phyloP scores from a whole-genome alignment of 1,140 invertebrate species.

The Myzus persicae region DNA sequence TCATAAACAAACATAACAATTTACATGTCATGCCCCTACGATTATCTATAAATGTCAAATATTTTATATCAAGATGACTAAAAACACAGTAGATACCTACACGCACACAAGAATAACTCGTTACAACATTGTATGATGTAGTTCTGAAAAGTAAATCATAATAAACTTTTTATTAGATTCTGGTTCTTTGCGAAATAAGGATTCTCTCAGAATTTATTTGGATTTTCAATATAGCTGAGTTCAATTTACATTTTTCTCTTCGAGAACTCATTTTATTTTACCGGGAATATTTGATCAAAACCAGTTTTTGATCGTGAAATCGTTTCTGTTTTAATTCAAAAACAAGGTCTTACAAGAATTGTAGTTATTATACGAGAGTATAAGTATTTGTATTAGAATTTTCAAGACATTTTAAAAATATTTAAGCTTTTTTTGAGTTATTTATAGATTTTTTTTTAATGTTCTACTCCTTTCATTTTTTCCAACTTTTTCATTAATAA shows the following conservation, averaged over 20 bases:
- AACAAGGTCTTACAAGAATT: background rate
- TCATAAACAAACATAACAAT: background rate
- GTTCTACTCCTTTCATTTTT: too few species aligned
- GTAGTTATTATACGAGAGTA: background rate
- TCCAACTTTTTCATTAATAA: background rate
- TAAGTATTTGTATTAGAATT: too few species aligned
- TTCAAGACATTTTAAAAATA: background rate
- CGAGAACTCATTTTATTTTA: background rate
- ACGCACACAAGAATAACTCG: background rate
- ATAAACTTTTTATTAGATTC: constrained; percentile 15
- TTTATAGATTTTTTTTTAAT: background rate
- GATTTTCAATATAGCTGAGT: background rate
- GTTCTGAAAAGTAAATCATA: background rate
- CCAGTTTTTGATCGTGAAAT: background rate
- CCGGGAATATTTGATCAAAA: background rate
- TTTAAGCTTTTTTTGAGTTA: background rate
- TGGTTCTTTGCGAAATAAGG: background rate
- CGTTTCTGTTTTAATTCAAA: background rate
- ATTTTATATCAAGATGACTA: background rate
- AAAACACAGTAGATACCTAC: too few species aligned
- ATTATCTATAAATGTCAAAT: constrained; percentile 3
- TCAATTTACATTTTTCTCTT: background rate
- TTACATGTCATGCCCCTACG: background rate
- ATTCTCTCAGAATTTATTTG: background rate
- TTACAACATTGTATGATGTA: background rate